Base-by-base conservation (phyloP, 2,888 invertebrate species). In the Geophilus truncorum region DNA sequence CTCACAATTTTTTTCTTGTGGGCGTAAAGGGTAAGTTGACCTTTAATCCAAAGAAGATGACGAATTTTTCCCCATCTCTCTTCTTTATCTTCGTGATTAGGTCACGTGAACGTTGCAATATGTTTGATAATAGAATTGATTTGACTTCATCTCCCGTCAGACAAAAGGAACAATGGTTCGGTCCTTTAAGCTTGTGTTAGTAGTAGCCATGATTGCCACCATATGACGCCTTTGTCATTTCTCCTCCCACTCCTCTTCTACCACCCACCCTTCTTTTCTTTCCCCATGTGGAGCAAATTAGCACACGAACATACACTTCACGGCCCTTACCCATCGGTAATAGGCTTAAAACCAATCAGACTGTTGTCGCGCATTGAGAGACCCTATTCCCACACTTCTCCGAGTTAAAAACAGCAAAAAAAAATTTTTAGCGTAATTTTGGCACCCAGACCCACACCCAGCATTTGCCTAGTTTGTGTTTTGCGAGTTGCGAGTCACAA, bases 111-210 rank as follows among this genome's bases (percentile, higher is more conserved):
- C 70, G 70, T 25, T 70, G 25, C 70, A 70, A 70, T 70, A 70
- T 70, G 70, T 70, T 70, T 70, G 70, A 70, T 70, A 70, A 70
- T 70, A 70, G 70, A 70, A 70, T 70, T 70, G 70, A 70, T 70
- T 70, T 70, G 70, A 70, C 70, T 70, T 70, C 70, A 70, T 70
- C 70, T 70, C 70, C n/a, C 12, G 15, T 25, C 70, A 70, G 70
- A 70, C 70, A 70, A 70, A 28, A 70, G 70, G 70, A 70, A 70
- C 70, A 70, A 70, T 70, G 28, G 70, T 25, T 70, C n/a, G 70
- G 70, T 70, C 70, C 25, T 70, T 28, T 70, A 70, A 70, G 70
- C 70, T 70, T 70, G 28, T 70, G 70, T 70, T 70, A 70, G 70
- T 70, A 70, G 70, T 70, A 70, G 70, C 70, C 28, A 70, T 70